phyloP scores from a whole-genome alignment of 30 jellyfish, hydroid and myxozoan genomes.

The Hydractinia echinata region DNA sequence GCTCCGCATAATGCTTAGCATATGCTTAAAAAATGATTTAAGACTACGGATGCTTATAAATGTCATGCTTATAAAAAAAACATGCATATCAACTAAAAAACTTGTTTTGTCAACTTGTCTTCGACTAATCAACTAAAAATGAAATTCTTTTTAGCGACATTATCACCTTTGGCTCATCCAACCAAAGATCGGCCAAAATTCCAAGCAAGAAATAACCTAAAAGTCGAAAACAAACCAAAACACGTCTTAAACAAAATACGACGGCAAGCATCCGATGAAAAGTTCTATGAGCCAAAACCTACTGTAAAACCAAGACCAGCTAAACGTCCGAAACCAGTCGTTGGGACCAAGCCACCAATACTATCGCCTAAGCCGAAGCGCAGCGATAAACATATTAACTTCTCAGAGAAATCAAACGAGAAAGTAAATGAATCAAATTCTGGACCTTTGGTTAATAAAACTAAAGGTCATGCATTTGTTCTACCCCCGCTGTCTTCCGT shows the following conservation, averaged over 20 bases:
- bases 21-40: background rate
- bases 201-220: background rate
- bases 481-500: no score
- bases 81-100: background rate
- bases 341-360: background rate
- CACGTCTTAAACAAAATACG: no score
- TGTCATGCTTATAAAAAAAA: background rate
- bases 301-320: background rate
- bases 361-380: slow-evolving; percentile 6
- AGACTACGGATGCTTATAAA: background rate
- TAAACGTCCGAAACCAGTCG: background rate
- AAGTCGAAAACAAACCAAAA: no score
- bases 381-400: background rate
- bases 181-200: slow-evolving; percentile 9
- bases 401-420: background rate
- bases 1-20: background rate
- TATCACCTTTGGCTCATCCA: slow-evolving; percentile 3
- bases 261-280: no score
- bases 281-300: no score
- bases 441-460: background rate
- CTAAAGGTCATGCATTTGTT: no score
- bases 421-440: background rate
- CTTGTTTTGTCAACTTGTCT: background rate
- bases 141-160: background rate
- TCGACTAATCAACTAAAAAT: background rate